Percentiles rank a stretch among this genome's conserved stretches.
phyloP scores from a whole-genome alignment of 2,888 invertebrate species.

The Apamea epomidion region DNA sequence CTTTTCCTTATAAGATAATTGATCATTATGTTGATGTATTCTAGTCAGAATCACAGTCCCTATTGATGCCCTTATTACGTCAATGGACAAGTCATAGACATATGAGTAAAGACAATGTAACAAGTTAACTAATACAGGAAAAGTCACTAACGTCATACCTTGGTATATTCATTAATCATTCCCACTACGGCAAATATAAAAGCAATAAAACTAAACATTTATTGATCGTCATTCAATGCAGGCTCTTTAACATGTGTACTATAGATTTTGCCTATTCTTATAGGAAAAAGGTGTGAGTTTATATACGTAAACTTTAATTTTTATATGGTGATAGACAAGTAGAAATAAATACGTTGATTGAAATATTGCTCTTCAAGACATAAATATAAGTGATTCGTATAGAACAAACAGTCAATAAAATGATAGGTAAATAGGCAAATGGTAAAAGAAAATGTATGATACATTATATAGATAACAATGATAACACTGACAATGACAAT shows the following conservation, averaged over 20 bases:
- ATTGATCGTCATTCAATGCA: background rate
- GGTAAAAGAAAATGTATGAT: background rate
- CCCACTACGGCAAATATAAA: background rate
- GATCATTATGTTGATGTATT: slow-evolving; percentile 1
- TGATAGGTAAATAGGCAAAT: slow-evolving; percentile 24
- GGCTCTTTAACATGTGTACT: background rate
- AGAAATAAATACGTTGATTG: background rate
- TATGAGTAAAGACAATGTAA: slow-evolving; percentile 26
- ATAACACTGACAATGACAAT: slow-evolving; percentile 47
- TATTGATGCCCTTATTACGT: slow-evolving; percentile 27
- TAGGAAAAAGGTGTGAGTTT: background rate
- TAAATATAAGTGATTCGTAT: background rate
- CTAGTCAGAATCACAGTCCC: background rate
- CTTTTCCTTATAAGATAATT: slow-evolving; percentile 21
- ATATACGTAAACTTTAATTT: background rate
- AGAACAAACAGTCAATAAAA: slow-evolving; percentile 11
- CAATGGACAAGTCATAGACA: slow-evolving; percentile 23
- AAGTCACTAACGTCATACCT: slow-evolving; percentile 31
- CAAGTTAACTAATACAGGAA: slow-evolving; percentile 24
- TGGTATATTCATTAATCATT: slow-evolving; percentile 5
- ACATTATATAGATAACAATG: slow-evolving; percentile 9
- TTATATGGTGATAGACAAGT: background rate
- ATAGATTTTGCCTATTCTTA: background rate
- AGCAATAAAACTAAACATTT: background rate
- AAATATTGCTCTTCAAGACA: background rate